Conservation (phyloP, 2,888 invertebrate species). For the Megaustenia siamemsis region DNA sequence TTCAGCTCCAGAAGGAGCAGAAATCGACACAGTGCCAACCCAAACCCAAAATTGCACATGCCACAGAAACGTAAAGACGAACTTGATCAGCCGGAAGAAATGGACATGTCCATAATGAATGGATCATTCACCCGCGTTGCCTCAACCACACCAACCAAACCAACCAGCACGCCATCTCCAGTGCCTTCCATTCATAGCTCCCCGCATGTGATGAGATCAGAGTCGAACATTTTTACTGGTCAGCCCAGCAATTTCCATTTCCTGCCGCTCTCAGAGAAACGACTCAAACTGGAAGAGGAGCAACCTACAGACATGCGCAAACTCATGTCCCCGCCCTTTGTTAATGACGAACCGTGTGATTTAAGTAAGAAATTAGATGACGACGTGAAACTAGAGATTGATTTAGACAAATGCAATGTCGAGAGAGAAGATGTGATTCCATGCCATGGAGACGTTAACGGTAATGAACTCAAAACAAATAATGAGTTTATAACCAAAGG, state of each 20-base stretch:
- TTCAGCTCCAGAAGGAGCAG: conserved; percentile 90
- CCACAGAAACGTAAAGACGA: conserved; percentile 93
- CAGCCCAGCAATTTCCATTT: conserved; percentile 69
- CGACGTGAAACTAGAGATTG: conserved; percentile 47
- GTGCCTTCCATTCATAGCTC: conserved; percentile 54
- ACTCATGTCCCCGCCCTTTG: background rate
- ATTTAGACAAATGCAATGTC: conserved; percentile 26
- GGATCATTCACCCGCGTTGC: conserved; percentile 50
- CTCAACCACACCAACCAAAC: conserved; percentile 61
- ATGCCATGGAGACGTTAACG: conserved; percentile 54
- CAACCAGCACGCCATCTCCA: conserved; percentile 65
- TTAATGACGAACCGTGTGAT: conserved; percentile 46
- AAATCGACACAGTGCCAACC: conserved; percentile 94
- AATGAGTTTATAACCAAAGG: conserved; percentile 60
- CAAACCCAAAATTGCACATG: conserved; percentile 93
- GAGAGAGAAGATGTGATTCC: background rate
- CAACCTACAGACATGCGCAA: conserved; percentile 54
- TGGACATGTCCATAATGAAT: conserved; percentile 10
- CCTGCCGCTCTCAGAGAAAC: conserved; percentile 70
- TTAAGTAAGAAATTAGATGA: conserved; percentile 44
- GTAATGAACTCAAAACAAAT: conserved; percentile 61
- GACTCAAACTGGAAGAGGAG: conserved; percentile 66
- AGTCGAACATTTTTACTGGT: conserved; percentile 69
- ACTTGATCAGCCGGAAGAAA: conserved; percentile 83
- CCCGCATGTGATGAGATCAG: conserved; percentile 55